Evolutionary conservation across 2,888 invertebrate species (phyloP).

Genomic region (Hirtodrosophila histrioides): DNA sequence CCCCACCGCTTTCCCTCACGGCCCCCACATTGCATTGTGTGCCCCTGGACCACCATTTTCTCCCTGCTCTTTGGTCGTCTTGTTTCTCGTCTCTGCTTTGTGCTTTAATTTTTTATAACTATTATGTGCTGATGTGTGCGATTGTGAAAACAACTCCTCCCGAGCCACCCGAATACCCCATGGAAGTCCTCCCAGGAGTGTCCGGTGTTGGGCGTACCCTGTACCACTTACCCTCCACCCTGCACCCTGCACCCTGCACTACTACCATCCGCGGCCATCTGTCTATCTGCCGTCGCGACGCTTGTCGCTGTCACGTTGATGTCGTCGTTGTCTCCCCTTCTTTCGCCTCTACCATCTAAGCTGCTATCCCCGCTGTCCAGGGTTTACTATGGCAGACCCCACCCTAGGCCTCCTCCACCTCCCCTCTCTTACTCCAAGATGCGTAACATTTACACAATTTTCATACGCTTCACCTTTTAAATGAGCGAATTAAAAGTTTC

Average conservation of each 20-base stretch:
- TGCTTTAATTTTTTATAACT: constrained; percentile 66
- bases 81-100: constrained; percentile 42
- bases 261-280: constrained; percentile 24
- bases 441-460: constrained; percentile 67
- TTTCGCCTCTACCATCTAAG: constrained; percentile 19
- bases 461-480: constrained; percentile 76
- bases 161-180: no score
- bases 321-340: constrained; percentile 38
- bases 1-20: neutral
- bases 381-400: neutral
- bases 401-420: neutral
- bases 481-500: constrained; percentile 76
- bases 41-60: neutral
- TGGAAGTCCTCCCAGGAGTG: constrained; percentile 9
- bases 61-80: no score
- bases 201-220: neutral
- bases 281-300: constrained; percentile 50
- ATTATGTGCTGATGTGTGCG: constrained; percentile 76
- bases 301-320: constrained; percentile 59
- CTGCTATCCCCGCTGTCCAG: constrained; percentile 9
- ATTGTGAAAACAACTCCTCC: constrained; percentile 30
- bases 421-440: constrained; percentile 6
- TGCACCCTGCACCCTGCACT: neutral
- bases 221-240: neutral
- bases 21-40: constrained; percentile 6